Evolutionary conservation across 2,888 invertebrate species (phyloP).

Genomic region (Parnassius orleans): DNA sequence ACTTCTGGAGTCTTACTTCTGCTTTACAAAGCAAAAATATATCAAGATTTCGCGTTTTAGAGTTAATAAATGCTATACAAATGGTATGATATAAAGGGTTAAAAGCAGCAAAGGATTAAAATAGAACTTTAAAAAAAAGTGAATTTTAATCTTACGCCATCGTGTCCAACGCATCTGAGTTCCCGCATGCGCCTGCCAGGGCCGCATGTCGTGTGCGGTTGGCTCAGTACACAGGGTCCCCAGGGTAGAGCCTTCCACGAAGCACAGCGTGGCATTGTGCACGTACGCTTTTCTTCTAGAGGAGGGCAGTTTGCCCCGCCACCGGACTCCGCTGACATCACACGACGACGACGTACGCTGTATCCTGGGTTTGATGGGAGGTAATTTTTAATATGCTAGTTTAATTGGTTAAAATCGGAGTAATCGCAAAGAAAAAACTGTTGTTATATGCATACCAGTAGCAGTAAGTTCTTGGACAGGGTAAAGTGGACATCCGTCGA

Average conservation of each 20-base stretch:
- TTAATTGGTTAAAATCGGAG: neutral
- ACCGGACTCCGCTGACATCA: slow-evolving; percentile 73
- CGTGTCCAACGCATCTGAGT: slow-evolving; percentile 79
- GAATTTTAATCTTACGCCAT: slow-evolving; percentile 59
- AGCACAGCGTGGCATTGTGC: slow-evolving; percentile 76
- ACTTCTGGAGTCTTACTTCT: too few relatives aligned
- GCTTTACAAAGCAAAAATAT: too few relatives aligned
- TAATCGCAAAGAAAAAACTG: too few relatives aligned
- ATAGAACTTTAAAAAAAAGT: neutral
- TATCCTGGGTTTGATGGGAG: slow-evolving; percentile 51
- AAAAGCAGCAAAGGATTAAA: neutral
- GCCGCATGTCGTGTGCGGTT: slow-evolving; percentile 77
- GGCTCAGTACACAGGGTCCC: slow-evolving; percentile 73
- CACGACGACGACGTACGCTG: slow-evolving; percentile 69
- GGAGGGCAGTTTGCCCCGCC: slow-evolving; percentile 76
- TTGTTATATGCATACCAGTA: slow-evolving; percentile 50
- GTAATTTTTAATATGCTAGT: neutral
- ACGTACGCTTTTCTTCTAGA: slow-evolving; percentile 77
- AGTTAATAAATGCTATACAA: too few relatives aligned
- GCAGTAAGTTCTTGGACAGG: slow-evolving; percentile 75
- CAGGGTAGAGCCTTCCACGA: slow-evolving; percentile 77
- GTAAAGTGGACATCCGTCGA: slow-evolving; percentile 74
- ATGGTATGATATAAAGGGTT: too few relatives aligned
- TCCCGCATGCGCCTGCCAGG: slow-evolving; percentile 80
- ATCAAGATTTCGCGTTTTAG: too few relatives aligned